Conservation (phyloP, 2,888 invertebrate genomes). For the Chrysolina oricalcia region DNA sequence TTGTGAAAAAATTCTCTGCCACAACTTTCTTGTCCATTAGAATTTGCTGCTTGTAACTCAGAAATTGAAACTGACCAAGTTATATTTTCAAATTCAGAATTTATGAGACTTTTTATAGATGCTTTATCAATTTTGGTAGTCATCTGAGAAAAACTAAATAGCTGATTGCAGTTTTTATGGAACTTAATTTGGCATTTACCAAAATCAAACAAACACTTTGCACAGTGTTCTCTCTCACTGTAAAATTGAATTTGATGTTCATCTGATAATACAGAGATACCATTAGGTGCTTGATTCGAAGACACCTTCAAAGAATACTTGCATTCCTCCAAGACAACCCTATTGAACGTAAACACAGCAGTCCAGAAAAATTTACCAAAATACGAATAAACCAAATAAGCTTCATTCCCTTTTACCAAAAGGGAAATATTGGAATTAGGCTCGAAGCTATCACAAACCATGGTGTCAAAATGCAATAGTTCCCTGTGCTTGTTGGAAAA, state of each 20-base stretch:
- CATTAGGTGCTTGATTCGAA: background rate
- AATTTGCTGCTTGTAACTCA: background rate
- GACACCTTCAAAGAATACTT: background rate
- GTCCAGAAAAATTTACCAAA: background rate
- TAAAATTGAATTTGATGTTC: constrained; percentile 29
- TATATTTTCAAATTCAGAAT: constrained; percentile 2
- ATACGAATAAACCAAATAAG: background rate
- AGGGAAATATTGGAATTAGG: background rate
- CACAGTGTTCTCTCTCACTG: constrained; percentile 45
- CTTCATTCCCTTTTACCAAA: background rate
- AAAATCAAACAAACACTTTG: constrained; percentile 35
- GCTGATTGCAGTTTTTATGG: constrained; percentile 22
- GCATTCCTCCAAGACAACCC: background rate
- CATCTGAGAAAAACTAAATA: constrained; percentile 3
- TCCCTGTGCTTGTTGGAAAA: constrained; percentile 41
- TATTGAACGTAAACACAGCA: background rate
- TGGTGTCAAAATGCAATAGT: constrained; percentile 30
- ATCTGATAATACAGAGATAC: background rate
- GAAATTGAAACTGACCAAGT: background rate
- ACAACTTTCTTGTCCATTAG: background rate
- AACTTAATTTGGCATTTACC: constrained; percentile 38
- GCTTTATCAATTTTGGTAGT: background rate
- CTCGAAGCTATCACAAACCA: background rate
- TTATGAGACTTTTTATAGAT: background rate
- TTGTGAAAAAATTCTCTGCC: background rate